phyloP scores from a whole-genome alignment of 1,140 invertebrate genomes.

The Heterodera carotae region DNA sequence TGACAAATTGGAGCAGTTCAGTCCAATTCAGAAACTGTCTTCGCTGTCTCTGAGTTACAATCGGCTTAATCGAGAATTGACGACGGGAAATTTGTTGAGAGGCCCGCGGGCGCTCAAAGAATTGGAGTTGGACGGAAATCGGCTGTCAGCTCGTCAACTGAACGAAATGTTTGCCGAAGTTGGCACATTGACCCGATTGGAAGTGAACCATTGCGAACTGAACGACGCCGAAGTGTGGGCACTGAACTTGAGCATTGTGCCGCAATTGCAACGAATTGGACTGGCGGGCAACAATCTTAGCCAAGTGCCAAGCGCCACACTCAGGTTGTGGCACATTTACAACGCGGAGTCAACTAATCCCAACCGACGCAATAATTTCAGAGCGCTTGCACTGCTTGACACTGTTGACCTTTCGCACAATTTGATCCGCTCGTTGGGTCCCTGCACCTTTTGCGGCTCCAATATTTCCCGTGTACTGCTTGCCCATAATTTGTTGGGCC shows the following conservation, averaged over 20 bases:
- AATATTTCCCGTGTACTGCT: constrained; percentile 50
- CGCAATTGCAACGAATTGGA: constrained; percentile 48
- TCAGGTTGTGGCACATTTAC: no score
- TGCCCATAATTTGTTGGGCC: constrained; percentile 50
- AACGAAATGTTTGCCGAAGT: constrained; percentile 56
- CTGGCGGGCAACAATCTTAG: constrained; percentile 57
- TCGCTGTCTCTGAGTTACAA: constrained; percentile 53
- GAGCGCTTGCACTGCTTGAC: constrained; percentile 41
- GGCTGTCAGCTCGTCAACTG: constrained; percentile 48
- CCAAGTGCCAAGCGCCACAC: constrained; percentile 42
- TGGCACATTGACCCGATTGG: constrained; percentile 42
- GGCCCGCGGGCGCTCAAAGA: constrained; percentile 49
- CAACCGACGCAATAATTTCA: not conserved
- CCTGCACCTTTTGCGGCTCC: constrained; percentile 55
- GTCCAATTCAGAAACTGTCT: constrained; percentile 5
- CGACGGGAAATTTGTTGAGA: constrained; percentile 43
- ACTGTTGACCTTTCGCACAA: constrained; percentile 52
- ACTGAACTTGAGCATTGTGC: constrained; percentile 40
- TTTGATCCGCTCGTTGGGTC: constrained; percentile 33
- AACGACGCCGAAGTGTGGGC: constrained; percentile 43
- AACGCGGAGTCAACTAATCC: no score
- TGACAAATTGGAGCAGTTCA: not conserved
- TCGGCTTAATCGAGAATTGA: constrained; percentile 47
- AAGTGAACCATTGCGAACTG: constrained; percentile 56
- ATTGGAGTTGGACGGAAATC: constrained; percentile 56